A percentile compares a stretch with the other conserved stretches of the same genome.
These are phyloP conservation scores for Dastarcus helophoroides DNA, from an alignment of 2,888 invertebrate species.

Conservation along the genomic window DNA sequence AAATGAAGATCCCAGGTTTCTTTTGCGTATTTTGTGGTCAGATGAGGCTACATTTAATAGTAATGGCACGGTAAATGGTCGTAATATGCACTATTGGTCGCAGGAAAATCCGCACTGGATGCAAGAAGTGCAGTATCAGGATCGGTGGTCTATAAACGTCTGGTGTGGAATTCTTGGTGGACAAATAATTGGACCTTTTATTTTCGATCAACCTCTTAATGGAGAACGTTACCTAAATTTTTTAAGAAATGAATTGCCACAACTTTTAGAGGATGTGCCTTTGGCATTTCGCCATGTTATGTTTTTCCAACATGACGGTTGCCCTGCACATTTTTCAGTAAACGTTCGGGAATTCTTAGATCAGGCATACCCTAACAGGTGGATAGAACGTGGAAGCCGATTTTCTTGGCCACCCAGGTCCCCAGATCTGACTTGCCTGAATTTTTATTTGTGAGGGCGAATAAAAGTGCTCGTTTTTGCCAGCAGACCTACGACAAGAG, in stretches of 20 bases:
- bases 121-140: too few species aligned
- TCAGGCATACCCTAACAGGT: constrained; percentile 4
- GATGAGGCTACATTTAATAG: too few species aligned
- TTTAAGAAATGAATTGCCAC: constrained; percentile 11
- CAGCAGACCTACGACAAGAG: too few species aligned
- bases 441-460: neutral
- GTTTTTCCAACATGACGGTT: constrained; percentile 17
- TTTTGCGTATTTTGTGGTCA: too few species aligned
- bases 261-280: constrained; percentile 14
- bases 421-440: constrained; percentile 4
- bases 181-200: constrained; percentile 12
- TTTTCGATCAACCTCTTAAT: constrained; percentile 15
- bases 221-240: constrained; percentile 13
- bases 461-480: too few species aligned
- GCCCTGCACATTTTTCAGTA: constrained; percentile 11
- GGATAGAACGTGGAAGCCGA: constrained; percentile 4
- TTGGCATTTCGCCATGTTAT: constrained; percentile 18
- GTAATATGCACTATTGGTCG: too few species aligned
- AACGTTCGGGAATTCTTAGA: constrained; percentile 6
- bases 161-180: constrained; percentile 16
- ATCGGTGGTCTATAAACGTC: constrained; percentile 13
- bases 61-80: too few species aligned
- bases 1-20: too few species aligned
- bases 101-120: too few species aligned
- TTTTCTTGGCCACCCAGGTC: constrained; percentile 7